Conservation (phyloP, 1,140 invertebrate genomes). For the Zaprionus davidi region DNA sequence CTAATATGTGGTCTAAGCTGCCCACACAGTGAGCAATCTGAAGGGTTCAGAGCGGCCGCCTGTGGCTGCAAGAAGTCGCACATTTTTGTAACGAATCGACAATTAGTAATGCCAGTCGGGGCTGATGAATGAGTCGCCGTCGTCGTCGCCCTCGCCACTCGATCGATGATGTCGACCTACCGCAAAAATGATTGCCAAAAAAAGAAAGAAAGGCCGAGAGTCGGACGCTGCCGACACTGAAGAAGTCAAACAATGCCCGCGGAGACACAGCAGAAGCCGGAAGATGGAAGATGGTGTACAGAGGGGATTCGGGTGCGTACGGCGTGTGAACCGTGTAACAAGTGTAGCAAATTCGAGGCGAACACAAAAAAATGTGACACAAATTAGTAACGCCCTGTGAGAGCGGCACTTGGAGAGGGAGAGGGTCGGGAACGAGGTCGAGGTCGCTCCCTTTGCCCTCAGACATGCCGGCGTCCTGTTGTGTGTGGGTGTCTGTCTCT, state of each 20-base stretch:
- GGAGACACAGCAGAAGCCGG: conserved; percentile 52
- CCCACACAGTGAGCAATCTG: conserved; percentile 58
- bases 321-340: conserved; percentile 83
- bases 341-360: conserved; percentile 71
- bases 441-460: conserved; percentile 29
- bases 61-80: conserved; percentile 63
- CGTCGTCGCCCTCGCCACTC: conserved; percentile 19
- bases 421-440: not conserved
- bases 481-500: conserved; percentile 29
- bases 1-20: conserved; percentile 57
- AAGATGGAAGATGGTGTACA: conserved; percentile 46
- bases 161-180: conserved; percentile 81
- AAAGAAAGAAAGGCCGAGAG: conserved; percentile 17
- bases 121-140: conserved; percentile 63
- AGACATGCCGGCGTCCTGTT: conserved; percentile 58
- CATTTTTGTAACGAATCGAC: conserved; percentile 79
- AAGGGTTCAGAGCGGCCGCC: conserved; percentile 14
- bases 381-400: conserved; percentile 74
- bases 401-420: not conserved
- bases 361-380: conserved; percentile 75
- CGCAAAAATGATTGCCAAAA: conserved; percentile 76
- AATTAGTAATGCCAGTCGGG: conserved; percentile 73
- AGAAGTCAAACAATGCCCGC: conserved; percentile 27
- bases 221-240: not conserved
- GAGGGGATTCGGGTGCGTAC: conserved; percentile 24